Base-by-base conservation (phyloP, 2,797 vertebrate species). In the Catharus ustulatus region DNA sequence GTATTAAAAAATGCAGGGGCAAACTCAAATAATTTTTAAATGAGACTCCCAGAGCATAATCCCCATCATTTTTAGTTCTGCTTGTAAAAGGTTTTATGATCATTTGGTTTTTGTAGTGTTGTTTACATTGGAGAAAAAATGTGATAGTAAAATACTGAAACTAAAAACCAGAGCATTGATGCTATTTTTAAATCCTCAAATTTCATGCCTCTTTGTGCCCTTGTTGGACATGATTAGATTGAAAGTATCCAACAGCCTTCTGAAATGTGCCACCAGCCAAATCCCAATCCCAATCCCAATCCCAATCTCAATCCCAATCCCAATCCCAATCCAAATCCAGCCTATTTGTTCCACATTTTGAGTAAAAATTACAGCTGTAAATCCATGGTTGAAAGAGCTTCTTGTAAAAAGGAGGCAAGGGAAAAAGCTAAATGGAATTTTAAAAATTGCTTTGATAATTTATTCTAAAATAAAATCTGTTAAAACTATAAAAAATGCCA, bases 381-480 rank as follows among this genome's bases (percentile, higher is more conserved):
- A 81, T 59, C 16, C 29, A 10, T 4, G 17, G 6, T 6, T 57
- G 11, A 68, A 49, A 29, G 61, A 19, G 4, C 0, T 3, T 11
- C 12, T 79, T 62, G 4, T 1, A 49, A 21, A 30, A 62, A 43
- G 9, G 4, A n/a, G 52, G 0, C 2, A 9, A 9, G 4, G 5
- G 20, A 23, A 32, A 54, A 77, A 46, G 2, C 1, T 16, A 54
- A 63, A 36, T 23, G 1, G 2, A 66, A 49, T n/a, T n/a, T n/a
- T n/a, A n/a, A n/a, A n/a, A 2, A 6, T 6, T n/a, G 1, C 0
- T 34, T 66, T 48, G 9, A 5, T 8, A 5, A 1, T 67, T 64
- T 26, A 3, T 34, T 75, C 26, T 45, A 36, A 78, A 81, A 74
- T 16, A 5, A 82, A 75, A 55, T 19, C 1, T 16, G 24, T 13